Base-by-base conservation (phyloP, 2,797 vertebrate species). In the Harpagifer antarcticus region DNA sequence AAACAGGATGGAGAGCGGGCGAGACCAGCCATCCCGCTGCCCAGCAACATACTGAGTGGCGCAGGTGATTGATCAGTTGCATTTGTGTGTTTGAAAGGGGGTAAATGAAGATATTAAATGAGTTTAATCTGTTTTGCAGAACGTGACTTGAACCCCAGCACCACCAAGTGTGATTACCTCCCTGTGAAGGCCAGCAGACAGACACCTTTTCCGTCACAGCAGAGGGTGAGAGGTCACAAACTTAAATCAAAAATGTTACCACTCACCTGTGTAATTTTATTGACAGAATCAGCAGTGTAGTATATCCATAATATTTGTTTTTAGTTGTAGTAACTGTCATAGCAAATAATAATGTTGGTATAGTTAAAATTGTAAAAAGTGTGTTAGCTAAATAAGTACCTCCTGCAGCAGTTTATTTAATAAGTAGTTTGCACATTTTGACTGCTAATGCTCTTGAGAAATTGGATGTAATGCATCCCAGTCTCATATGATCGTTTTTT, bases 161-260 rank as follows among this genome's bases (percentile, higher is more conserved):
- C 64, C 4, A 45, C 73, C 14, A 81, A 81, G 63, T 13, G 40
- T 3, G 84, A 93, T 49, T 91, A 62, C 67, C 20, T 72, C 19
- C 83, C 65, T 16, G 0, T 66, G 2, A 77, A 72, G 10, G 23
- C 1, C 49, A 52, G 16, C 69, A 88, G 65, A 71, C 19, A 45
- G 31, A n/a, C 11, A 42, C 53, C 64, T 14, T 62, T 2, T 72
- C 49, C 11, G 8, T 33, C 54, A 17, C 72, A 61, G 15, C 58
- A 78, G 12, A 70, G 0, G 54, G 83, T 89, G 67, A 86, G 77
- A 55, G 33, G 54, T 60, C 14, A 27, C 5, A 2, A 52, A 40
- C 9, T 62, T 7, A 3, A 3, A 55, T 52, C 0, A 40, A 19
- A 20, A 37, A 64, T 13, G 8, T 20, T 33, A n/a, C 1, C 9